Evolutionary conservation across 2,797 vertebrate species (phyloP), one percentile per base, ranked within the genome.

Genomic region (Anguilla pacifica): DNA sequence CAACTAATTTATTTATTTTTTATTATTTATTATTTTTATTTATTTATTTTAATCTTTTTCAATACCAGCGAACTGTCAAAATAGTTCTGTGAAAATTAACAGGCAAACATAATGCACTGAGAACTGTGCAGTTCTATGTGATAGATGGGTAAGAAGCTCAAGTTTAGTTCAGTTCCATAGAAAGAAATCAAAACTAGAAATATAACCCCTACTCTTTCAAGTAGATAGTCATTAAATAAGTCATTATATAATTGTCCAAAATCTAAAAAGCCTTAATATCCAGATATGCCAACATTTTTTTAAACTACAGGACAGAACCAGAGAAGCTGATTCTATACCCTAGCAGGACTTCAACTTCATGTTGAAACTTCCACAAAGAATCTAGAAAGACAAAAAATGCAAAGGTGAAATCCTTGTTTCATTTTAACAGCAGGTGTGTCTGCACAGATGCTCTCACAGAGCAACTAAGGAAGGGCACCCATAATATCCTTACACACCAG

Each of bases 31-130:
- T 53, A 7, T 53, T 53, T 53, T 7, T 7, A 11, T 53, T 53
- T 53, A 53, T 43, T 43, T 43, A 53, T 67, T 67, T 67, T 28
- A 67, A 28, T 74, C 10, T 67, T 67, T 67, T n/a, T 6, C n/a
- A 28, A 67, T 6, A 67, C n/a, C 10, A 67, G 6, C 7, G 22
- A 67, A 6, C 64, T 67, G 22, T 67, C 25, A 67, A 10, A 28
- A 67, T 9, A 28, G 22, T n/a, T 9, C 1, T 25, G n/a, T 25
- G 22, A 28, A 67, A 28, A 67, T n/a, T 53, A 87, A 49, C 10
- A 43, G 35, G 57, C 35, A 82, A 57, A 86, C 43, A 79, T n/a
- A 49, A 64, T 83, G 77, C 46, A n/a, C 77, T 81, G 77, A 59
- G 79, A 35, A 59, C 19, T 64, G 51, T 67, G 64, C 25, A 67